Base-by-base conservation (phyloP, 53 echinoderm and acorn worm genomes). In the Holothuria leucospilota region DNA sequence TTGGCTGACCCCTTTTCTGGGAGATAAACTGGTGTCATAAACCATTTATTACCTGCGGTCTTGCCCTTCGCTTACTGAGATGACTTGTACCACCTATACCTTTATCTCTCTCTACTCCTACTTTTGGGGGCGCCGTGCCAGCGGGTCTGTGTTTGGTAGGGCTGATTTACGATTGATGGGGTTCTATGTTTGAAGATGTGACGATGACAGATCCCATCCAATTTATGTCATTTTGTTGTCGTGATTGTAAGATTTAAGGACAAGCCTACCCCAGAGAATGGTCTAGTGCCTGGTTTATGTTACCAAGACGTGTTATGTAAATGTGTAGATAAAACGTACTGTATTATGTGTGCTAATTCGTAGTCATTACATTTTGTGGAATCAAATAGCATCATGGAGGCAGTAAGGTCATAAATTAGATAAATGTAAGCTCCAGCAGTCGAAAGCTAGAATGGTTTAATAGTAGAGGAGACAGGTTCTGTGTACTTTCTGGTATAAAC, bases 151-250 rank as follows among this genome's bases (percentile, higher is more conserved):
- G 16, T 16, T 56, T 56, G 56, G 56, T 56, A 16, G 56, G 56
- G 56, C 56, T 41, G 52, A 75, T 75, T 75, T 75, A 75, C 75
- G 75, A 75, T 27, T 27, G 49, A 75, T 75, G 75, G 49, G 41
- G 52, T 42, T 75, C 41, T 53, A 75, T 51, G 51, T 75, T 51
- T 14, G 75, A 49, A 75, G 75, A 75, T 51, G 75, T 49, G 27
- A 25, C 51, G 75, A 21, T 75, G 75, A 75, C 75, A 75, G 75
- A 75, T 42, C 27, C 75, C 75, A 12, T 75, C 75, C 75, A 75
- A 75, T 75, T 75, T 75, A 75, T 75, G 75, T 75, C 75, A 75
- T 25, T 25, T 51, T 75, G 53, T 75, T 75, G 75, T 42, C 75
- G 26, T 25, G 75, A 46, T 51, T 15, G 23, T 15, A 30, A 51